phyloP scores from a whole-genome alignment of 2,888 invertebrate species.

The Andricus quercusramuli region DNA sequence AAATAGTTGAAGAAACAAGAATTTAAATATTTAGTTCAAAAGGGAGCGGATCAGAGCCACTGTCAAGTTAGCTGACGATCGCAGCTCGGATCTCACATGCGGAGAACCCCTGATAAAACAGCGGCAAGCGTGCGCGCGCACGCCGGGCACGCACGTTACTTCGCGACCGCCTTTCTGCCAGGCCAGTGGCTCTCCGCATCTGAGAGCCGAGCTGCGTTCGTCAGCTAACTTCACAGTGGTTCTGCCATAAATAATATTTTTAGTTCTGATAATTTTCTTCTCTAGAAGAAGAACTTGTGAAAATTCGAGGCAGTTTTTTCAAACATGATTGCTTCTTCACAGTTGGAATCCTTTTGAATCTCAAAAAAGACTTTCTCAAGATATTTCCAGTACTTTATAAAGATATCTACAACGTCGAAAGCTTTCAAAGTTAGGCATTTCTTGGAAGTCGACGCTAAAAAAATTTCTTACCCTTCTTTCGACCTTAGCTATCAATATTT shows the following conservation, averaged over 20 bases:
- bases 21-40: neutral
- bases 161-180: too few species aligned
- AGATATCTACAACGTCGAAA: constrained; percentile 28
- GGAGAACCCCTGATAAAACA: too few species aligned
- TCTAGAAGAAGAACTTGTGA: neutral
- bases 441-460: constrained; percentile 15
- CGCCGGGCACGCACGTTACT: too few species aligned
- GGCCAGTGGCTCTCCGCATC: too few species aligned
- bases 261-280: constrained; percentile 6
- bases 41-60: too few species aligned
- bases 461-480: neutral
- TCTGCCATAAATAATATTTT: neutral
- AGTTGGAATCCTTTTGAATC: neutral
- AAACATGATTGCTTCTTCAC: neutral
- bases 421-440: constrained; percentile 33
- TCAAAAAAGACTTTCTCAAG: neutral
- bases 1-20: too few species aligned
- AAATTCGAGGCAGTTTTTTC: constrained; percentile 26
- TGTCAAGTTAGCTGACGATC: too few species aligned
- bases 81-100: too few species aligned
- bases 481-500: constrained; percentile 23
- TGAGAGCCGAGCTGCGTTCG: too few species aligned
- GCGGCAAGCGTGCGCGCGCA: too few species aligned
- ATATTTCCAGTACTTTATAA: constrained; percentile 3
- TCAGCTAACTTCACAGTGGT: too few species aligned